phyloP scores from a whole-genome alignment of 1,140 invertebrate species.

The Vollenhovia emeryi region DNA sequence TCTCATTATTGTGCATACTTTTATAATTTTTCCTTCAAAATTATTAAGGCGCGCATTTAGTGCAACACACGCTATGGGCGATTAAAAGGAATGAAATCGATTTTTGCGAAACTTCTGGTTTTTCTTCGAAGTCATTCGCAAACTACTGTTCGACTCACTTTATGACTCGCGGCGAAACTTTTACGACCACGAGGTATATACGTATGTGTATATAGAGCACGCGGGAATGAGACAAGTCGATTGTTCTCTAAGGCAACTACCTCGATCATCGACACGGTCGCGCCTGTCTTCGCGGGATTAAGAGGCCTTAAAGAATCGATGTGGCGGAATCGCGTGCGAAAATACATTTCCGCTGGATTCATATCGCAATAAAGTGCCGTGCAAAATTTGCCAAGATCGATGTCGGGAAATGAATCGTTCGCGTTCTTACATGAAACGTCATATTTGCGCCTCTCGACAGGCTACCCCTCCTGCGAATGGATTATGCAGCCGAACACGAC shows the following conservation, averaged over 20 bases:
- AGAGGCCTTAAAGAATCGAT: not conserved
- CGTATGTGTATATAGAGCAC: not conserved
- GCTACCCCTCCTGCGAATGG: not conserved
- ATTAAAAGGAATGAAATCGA: not conserved
- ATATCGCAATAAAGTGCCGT: not conserved
- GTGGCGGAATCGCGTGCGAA: constrained; percentile 23
- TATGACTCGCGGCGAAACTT: not conserved
- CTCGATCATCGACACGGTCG: constrained; percentile 9
- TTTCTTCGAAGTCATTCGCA: not conserved
- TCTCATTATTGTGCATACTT: not conserved
- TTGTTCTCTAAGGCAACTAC: not conserved
- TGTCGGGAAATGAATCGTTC: not conserved
- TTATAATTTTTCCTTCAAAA: not conserved
- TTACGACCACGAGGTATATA: not conserved
- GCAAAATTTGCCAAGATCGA: not conserved
- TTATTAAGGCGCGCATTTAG: not conserved
- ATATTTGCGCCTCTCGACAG: not conserved
- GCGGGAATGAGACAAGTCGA: not conserved
- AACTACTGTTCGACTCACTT: not conserved
- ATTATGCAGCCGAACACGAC: not conserved
- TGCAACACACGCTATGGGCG: not conserved
- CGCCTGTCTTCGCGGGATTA: constrained; percentile 23
- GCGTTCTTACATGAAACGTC: not conserved
- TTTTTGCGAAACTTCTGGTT: not conserved
- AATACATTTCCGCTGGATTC: not conserved